A percentile compares a stretch with the other conserved stretches of the same genome.
Evolutionary conservation across 2,888 invertebrate species (phyloP).

Genomic region (Apantesis nais): DNA sequence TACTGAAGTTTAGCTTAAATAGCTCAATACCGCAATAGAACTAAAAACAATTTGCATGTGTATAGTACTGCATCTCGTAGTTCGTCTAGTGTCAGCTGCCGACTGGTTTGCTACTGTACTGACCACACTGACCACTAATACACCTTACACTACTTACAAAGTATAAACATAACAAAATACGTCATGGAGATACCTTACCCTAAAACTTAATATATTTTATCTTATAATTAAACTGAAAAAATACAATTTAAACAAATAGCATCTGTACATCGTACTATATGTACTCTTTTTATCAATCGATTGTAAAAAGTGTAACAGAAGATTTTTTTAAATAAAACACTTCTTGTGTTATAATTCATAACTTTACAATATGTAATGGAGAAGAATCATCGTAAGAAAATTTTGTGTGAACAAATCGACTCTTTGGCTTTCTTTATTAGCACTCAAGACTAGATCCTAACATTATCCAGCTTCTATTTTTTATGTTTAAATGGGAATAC

Average conservation of each 20-base stretch:
- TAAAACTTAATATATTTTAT: background rate
- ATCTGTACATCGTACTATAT: background rate
- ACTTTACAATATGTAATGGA: background rate
- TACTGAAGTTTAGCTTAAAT: constrained; percentile 57
- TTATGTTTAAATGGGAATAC: constrained; percentile 80
- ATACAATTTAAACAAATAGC: background rate
- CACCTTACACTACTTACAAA: constrained; percentile 51
- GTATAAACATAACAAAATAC: constrained; percentile 52
- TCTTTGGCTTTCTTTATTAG: constrained; percentile 56
- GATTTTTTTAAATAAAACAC: background rate
- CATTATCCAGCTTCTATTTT: constrained; percentile 80
- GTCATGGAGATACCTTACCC: constrained; percentile 40
- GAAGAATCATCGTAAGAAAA: background rate
- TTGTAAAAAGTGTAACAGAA: background rate
- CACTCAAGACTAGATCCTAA: constrained; percentile 73
- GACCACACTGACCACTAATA: constrained; percentile 75
- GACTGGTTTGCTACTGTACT: constrained; percentile 72
- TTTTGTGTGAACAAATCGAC: constrained; percentile 34
- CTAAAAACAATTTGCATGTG: constrained; percentile 72
- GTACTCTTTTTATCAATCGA: background rate
- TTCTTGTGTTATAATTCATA: background rate
- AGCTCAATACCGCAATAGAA: constrained; percentile 50
- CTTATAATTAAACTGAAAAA: background rate
- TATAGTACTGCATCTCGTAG: constrained; percentile 70
- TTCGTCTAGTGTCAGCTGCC: constrained; percentile 72